Evolutionary conservation across 1,140 invertebrate species (phyloP), one percentile per base, ranked within the genome.

Genomic region (Trichonephila inaurata): DNA sequence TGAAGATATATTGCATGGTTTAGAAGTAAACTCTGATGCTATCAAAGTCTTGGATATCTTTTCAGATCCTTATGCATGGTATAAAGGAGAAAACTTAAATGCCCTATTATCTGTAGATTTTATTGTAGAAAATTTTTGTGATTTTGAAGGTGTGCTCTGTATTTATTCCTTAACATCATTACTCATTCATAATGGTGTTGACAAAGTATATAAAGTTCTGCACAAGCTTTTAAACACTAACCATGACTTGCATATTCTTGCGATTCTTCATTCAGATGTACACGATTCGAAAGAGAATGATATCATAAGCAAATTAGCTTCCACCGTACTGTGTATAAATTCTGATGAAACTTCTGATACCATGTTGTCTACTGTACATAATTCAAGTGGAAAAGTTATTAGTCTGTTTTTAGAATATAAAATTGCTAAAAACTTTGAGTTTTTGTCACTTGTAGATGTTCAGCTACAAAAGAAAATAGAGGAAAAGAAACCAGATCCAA

Each of bases 401-500:
- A 62, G 58, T 28, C 16, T 82, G 33, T 12, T 24, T 0, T 24
- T 85, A 24, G 82, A 89, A n/a, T 94, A 33, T 24, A 33, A 94
- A 72, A 90, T 94, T n/a, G 66, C 72, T 1, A 12, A 28, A 8
- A 21, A 66, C n/a, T 90, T 83, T 61, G 58, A 81, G 10, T 89
- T 94, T 33, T 28, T 7, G 10, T 83, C 85, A 5, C 16, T 94
- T n/a, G 2, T 19, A 12, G 88, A 90, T 44, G 44, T 85, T 28
- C 24, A 66, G 5, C 10, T 85, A 0, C 19, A 5, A 4, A 33
- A 19, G 18, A 90, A 58, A 18, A 33, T 44, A n/a, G 60, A 18
- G 21, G 61, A 21, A 1, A 89, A 94, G 64, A 19, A 94, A 72
- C 93, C 93, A 51, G 95, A 96, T 93, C 95, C 95, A 61, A 95